Conservation (phyloP, 2,113 vertebrate species). For the Sus scrofa region DNA sequence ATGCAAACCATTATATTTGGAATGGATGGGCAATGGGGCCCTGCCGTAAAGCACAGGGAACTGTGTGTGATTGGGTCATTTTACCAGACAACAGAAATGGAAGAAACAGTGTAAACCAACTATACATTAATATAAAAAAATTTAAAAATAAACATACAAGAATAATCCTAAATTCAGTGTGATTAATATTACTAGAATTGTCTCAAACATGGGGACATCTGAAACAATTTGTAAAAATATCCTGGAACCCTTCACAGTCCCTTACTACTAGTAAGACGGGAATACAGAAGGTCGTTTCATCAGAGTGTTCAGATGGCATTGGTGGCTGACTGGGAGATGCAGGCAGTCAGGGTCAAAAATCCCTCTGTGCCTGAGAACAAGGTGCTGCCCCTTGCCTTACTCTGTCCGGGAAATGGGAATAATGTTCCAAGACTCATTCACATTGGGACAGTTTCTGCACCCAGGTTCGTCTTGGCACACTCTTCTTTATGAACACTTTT, state of each 20-base stretch:
- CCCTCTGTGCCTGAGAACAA: not conserved
- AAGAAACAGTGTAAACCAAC: too few species aligned
- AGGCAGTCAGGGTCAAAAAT: not conserved
- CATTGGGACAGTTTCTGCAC: not conserved
- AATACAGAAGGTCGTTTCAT: not conserved
- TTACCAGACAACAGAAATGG: too few species aligned
- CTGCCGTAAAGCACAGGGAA: too few species aligned
- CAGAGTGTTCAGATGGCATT: not conserved
- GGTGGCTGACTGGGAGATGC: not conserved
- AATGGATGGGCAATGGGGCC: too few species aligned
- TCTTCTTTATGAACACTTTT: not conserved
- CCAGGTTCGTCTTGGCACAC: not conserved
- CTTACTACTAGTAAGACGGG: not conserved
- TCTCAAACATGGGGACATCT: not conserved
- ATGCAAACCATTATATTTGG: too few species aligned
- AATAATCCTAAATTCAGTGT: not conserved
- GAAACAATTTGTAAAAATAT: not conserved
- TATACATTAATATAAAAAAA: too few species aligned
- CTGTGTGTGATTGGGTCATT: too few species aligned
- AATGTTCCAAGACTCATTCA: not conserved
- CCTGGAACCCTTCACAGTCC: not conserved
- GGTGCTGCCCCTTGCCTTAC: not conserved
- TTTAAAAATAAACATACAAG: not conserved
- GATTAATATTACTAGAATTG: not conserved
- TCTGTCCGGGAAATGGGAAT: not conserved